A percentile compares a stretch with the other conserved stretches of the same genome.
Conservation (phyloP, 2,888 invertebrate genomes). For the Alitta virens region DNA sequence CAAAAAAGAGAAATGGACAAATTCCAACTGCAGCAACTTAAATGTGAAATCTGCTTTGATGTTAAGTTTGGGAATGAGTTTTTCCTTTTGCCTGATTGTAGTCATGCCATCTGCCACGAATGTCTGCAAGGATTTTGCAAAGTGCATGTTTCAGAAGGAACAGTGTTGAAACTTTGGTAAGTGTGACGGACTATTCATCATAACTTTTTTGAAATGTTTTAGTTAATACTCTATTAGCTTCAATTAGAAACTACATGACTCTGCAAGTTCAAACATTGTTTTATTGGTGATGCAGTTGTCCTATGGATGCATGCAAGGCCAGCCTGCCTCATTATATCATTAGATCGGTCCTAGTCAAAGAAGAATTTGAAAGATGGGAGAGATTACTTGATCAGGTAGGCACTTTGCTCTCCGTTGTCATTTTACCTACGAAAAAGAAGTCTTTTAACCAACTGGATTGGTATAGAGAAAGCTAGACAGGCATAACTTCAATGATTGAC, state of each 20-base stretch:
- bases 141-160: constrained; percentile 41
- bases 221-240: no score
- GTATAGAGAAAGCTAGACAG: no score
- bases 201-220: no score
- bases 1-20: constrained; percentile 29
- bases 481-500: no score
- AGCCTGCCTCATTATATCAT: neutral
- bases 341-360: neutral
- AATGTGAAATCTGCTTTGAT: constrained; percentile 42
- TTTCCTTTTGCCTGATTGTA: constrained; percentile 36
- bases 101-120: constrained; percentile 39
- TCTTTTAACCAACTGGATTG: no score
- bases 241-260: no score
- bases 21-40: constrained; percentile 35
- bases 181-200: no score
- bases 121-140: constrained; percentile 39
- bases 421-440: no score
- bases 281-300: no score
- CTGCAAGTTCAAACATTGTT: no score
- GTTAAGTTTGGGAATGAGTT: constrained; percentile 38
- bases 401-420: no score
- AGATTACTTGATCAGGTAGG: neutral
- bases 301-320: neutral
- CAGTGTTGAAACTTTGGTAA: constrained; percentile 40
- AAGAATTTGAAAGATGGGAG: neutral